Base-by-base conservation (phyloP, 2,797 vertebrate genomes). In the Trichosurus vulpecula region DNA sequence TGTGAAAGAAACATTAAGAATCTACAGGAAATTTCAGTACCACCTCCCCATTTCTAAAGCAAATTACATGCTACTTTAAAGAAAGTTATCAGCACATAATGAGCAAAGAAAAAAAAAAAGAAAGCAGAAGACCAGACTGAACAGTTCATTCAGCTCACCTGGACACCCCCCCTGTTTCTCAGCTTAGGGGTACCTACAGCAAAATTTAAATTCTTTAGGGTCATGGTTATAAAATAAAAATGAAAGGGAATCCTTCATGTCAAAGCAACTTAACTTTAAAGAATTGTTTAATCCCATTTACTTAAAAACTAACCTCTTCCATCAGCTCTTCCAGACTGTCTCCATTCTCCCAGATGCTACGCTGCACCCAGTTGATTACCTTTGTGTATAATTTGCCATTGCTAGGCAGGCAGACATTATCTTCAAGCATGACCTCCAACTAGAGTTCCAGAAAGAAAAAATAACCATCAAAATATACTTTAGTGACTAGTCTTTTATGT, bases 331-430 rank as follows among this genome's bases (percentile, higher is more conserved):
- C 99, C 98, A 99, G 99, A 95, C 99, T 99, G 98, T 99, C 99
- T 98, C 99, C 99, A 0, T 99, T 99, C 98, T 99, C 99, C 99
- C 99, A 99, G 97, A 99, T 99, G 99, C 99, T 99, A 92, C 99
- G 99, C 98, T 99, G 99, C 97, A 99, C 99, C 99, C 99, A 99
- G 99, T 99, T 99, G 98, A 99, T 99, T 99, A 99, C 99, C 99
- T 99, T 99, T 92, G 99, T 99, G 98, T 99, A 99, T 96, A 99
- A 98, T 98, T 99, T 99, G 98, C 99, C 99, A 54, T 99, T 99
- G 99, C 99, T 99, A 98, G 99, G 99, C 98, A 99, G 99, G 95
- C 99, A 99, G 97, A 99, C 99, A 98, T 99, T 99, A 98, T 99
- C 99, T 99, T 99, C 99, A 97, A 99, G 99, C 99, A 99, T 99